phyloP scores from a whole-genome alignment of 2,113 vertebrate species.

The Odobenus rosmarus region DNA sequence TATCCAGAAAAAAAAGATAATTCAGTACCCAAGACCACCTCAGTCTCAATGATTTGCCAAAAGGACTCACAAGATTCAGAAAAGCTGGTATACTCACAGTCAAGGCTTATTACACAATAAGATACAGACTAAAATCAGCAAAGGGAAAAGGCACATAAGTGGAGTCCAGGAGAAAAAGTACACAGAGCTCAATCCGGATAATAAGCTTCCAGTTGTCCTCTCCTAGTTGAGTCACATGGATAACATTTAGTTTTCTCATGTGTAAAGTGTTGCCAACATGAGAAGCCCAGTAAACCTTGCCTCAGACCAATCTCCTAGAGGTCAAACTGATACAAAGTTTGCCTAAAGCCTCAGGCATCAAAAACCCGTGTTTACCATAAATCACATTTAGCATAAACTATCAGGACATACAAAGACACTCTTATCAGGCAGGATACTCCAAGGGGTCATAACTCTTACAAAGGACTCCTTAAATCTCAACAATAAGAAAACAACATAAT shows the following conservation, averaged over 20 bases:
- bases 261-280: neutral
- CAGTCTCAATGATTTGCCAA: neutral
- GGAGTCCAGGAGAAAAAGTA: neutral
- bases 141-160: neutral
- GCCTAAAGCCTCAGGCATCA: neutral
- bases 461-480: neutral
- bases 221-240: neutral
- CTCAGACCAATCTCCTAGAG: neutral
- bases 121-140: neutral
- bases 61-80: neutral
- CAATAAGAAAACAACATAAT: neutral
- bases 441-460: neutral
- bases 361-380: slow-evolving; percentile 38
- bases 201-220: neutral
- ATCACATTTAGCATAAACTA: neutral
- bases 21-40: neutral
- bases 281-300: neutral
- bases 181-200: neutral
- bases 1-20: neutral
- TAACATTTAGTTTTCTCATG: neutral
- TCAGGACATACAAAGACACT: neutral
- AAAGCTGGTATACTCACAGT: neutral
- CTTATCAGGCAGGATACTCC: neutral
- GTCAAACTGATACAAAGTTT: neutral
- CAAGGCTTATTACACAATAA: neutral